Evolutionary conservation across 2,888 invertebrate species (phyloP).

Genomic region (Lasioglossum figueresi): DNA sequence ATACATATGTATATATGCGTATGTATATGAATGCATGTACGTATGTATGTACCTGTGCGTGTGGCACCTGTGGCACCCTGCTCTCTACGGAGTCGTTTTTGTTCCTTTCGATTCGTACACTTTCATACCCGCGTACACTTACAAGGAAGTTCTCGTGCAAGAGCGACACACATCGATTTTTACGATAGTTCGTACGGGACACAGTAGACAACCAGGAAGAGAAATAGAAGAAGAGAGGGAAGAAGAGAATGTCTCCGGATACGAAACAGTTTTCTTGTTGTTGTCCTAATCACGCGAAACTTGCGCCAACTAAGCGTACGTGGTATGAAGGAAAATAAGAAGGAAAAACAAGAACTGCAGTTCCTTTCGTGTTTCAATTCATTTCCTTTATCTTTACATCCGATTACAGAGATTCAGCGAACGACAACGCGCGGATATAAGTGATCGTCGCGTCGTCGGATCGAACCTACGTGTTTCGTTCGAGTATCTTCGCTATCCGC

Average conservation of each 20-base stretch:
- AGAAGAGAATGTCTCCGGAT: neutral
- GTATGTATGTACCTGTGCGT: neutral
- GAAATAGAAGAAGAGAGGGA: neutral
- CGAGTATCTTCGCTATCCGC: conserved; percentile 16
- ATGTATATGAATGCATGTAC: neutral
- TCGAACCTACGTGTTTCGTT: neutral
- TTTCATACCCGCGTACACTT: neutral
- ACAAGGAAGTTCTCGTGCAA: neutral
- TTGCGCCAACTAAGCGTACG: neutral
- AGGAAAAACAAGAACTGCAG: conserved; percentile 20
- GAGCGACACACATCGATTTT: neutral
- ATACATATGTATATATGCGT: too few relatives aligned
- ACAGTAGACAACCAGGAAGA: neutral
- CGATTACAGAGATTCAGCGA: conserved; percentile 53
- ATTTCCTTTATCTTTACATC: conserved; percentile 62
- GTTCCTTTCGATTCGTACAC: neutral
- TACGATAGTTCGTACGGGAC: neutral
- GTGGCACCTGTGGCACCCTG: neutral
- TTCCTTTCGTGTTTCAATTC: conserved; percentile 59
- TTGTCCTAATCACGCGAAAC: neutral
- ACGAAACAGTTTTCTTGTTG: neutral
- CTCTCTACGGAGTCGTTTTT: neutral
- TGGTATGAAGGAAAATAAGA: conserved; percentile 19
- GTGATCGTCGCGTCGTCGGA: neutral
- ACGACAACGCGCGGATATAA: conserved; percentile 19